Conservation (phyloP, 2,888 invertebrate species). For the Antheraea yamamai region DNA sequence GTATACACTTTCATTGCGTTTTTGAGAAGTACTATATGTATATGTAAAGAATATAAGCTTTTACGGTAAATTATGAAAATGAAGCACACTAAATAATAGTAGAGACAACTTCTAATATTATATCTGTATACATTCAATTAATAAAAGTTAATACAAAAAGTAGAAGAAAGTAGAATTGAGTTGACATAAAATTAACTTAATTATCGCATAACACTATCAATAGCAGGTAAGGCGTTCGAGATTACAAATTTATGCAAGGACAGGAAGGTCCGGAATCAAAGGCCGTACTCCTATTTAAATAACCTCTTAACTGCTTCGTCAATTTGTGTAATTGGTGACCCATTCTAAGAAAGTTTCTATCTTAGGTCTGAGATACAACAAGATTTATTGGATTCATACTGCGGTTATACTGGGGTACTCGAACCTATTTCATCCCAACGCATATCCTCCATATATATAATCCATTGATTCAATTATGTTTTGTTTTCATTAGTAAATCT, state of each 20-base stretch:
- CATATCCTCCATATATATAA: neutral
- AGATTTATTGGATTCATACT: neutral
- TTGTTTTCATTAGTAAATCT: neutral
- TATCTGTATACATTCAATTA: no score
- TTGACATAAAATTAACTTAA: slow-evolving; percentile 21
- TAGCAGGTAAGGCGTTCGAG: slow-evolving; percentile 28
- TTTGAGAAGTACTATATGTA: neutral
- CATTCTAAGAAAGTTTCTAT: slow-evolving; percentile 46
- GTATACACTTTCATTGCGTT: neutral
- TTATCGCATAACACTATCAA: slow-evolving; percentile 25
- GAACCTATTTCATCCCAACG: neutral
- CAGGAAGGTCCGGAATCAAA: slow-evolving; percentile 35
- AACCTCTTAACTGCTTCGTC: slow-evolving; percentile 41
- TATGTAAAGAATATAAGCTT: neutral
- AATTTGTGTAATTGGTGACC: slow-evolving; percentile 61
- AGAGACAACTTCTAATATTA: neutral
- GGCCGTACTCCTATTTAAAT: slow-evolving; percentile 23
- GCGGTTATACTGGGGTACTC: neutral
- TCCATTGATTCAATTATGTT: neutral
- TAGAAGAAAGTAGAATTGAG: neutral
- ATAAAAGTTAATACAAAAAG: no score
- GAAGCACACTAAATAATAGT: neutral
- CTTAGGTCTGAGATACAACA: slow-evolving; percentile 31
- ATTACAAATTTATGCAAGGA: slow-evolving; percentile 39
- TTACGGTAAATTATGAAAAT: neutral